Conservation (phyloP, 2,113 vertebrate genomes). For the Ranitomeya variabilis region DNA sequence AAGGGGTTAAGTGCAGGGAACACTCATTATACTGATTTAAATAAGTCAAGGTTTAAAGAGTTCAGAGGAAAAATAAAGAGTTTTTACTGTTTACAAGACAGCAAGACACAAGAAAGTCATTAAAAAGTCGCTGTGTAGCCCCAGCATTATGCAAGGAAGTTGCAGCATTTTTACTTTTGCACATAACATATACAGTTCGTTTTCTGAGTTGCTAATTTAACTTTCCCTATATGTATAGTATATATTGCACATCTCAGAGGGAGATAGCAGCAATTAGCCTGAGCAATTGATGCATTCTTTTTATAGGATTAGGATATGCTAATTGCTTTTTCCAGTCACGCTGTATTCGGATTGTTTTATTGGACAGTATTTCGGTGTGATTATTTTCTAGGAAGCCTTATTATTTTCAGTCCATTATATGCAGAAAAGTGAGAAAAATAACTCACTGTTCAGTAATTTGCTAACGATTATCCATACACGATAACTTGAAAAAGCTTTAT, state of each 20-base stretch:
- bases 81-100: too few relatives aligned
- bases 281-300: not conserved
- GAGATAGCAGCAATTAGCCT: not conserved
- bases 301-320: slow-evolving; percentile 14
- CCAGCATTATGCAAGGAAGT: not conserved
- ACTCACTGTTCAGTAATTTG: slow-evolving; percentile 1
- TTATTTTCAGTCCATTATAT: not conserved
- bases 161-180: not conserved
- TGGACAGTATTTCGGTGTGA: not conserved
- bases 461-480: not conserved
- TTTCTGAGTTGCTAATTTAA: not conserved
- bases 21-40: too few relatives aligned
- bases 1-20: too few relatives aligned
- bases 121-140: too few relatives aligned
- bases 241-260: not conserved
- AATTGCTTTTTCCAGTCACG: slow-evolving; percentile 3
- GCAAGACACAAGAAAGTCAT: too few relatives aligned
- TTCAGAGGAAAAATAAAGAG: too few relatives aligned
- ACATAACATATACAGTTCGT: not conserved
- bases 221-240: not conserved
- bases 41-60: too few relatives aligned
- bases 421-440: not conserved
- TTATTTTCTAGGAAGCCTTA: not conserved
- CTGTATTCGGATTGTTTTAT: not conserved
- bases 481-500: not conserved